These are phyloP conservation scores for Leucoptera coffeella DNA, from an alignment of 2,888 invertebrate species.

Conservation along the genomic window DNA sequence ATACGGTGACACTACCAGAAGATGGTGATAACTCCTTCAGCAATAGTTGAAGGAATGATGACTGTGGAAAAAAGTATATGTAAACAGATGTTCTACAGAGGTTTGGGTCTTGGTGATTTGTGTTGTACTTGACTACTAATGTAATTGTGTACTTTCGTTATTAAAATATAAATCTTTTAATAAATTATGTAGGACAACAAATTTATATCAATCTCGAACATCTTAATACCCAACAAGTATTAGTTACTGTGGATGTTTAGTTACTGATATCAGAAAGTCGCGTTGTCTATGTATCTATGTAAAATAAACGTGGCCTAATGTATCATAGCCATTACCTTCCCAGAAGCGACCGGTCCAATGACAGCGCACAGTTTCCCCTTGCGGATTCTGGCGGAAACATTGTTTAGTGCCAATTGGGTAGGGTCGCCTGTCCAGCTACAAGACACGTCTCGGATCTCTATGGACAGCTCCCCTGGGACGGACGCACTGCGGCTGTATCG, in stretches of 20 bases:
- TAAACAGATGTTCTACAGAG: too few relatives aligned
- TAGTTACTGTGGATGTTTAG: too few relatives aligned
- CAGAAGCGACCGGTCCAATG: conserved; percentile 71
- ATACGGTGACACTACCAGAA: conserved; percentile 56
- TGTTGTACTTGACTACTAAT: too few relatives aligned
- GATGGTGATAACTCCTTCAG: conserved; percentile 64
- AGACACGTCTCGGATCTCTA: conserved; percentile 26
- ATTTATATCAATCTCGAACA: too few relatives aligned
- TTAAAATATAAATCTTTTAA: too few relatives aligned
- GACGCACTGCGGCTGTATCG: conserved; percentile 22
- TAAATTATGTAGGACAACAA: too few relatives aligned
- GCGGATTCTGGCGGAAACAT: conserved; percentile 43
- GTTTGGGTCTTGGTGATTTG: too few relatives aligned
- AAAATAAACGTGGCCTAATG: not conserved
- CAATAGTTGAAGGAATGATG: conserved; percentile 61
- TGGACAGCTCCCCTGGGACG: conserved; percentile 19
- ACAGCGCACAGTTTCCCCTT: conserved; percentile 60
- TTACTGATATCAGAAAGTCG: too few relatives aligned
- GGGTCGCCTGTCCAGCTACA: conserved; percentile 49
- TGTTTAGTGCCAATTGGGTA: conserved; percentile 45
- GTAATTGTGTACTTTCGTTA: too few relatives aligned
- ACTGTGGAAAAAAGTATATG: conserved; percentile 36
- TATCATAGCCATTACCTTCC: conserved; percentile 53
- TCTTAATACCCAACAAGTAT: too few relatives aligned
- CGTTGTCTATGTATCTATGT: too few relatives aligned